Conservation (phyloP, 2,888 invertebrate genomes). For the Acronicta aceris region DNA sequence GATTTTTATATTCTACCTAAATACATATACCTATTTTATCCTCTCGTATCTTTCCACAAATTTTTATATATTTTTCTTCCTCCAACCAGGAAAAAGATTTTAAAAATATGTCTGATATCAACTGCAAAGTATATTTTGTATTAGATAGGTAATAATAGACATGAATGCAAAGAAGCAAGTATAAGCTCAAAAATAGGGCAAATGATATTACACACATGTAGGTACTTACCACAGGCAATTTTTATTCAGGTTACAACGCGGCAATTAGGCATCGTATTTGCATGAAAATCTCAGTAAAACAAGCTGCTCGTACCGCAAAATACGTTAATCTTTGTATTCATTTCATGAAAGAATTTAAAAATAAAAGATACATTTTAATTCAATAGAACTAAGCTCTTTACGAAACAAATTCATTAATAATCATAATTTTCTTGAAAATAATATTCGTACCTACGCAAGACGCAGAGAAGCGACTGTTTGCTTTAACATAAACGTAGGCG, state of each 20-base stretch:
- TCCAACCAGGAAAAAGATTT: neutral
- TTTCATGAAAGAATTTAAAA: conserved; percentile 25
- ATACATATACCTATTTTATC: no score
- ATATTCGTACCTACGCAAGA: conserved; percentile 50
- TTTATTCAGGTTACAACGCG: conserved; percentile 46
- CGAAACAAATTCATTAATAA: conserved; percentile 40
- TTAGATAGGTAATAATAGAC: conserved; percentile 6
- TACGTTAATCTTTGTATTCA: conserved; percentile 45
- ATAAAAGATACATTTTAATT: conserved; percentile 35
- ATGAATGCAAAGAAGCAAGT: conserved; percentile 7
- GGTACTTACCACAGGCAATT: conserved; percentile 30
- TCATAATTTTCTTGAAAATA: conserved; percentile 54
- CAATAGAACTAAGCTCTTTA: conserved; percentile 40
- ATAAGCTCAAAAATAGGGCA: neutral
- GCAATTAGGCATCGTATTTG: conserved; percentile 48
- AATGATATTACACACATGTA: conserved; percentile 34
- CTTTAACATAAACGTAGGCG: conserved; percentile 68
- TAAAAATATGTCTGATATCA: no score
- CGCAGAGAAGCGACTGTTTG: conserved; percentile 55
- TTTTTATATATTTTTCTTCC: neutral
- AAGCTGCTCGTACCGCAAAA: conserved; percentile 35
- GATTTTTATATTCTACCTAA: no score
- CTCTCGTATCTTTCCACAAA: neutral
- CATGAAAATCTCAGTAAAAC: conserved; percentile 49
- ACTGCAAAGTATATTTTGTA: no score